These are phyloP conservation scores for Zaprionus inermis DNA, from an alignment of 1,140 invertebrate species.

Conservation along the genomic window DNA sequence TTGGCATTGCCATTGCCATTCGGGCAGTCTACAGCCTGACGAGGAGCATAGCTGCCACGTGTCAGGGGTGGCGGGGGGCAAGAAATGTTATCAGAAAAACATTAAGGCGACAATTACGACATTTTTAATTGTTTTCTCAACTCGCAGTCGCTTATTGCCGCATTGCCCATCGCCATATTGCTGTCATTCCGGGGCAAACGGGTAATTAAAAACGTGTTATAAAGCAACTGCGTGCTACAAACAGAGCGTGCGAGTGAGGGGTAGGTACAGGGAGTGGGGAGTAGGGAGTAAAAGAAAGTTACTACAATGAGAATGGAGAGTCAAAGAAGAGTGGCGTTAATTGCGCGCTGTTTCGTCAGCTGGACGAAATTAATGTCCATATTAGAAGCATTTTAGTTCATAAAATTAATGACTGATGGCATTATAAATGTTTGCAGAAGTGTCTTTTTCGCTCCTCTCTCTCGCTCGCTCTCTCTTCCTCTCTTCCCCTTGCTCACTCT, in stretches of 20 bases:
- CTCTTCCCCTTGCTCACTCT: background rate
- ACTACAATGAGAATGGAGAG: background rate
- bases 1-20: constrained; percentile 28
- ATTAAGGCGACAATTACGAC: constrained; percentile 79
- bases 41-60: constrained; percentile 43
- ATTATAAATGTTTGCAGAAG: constrained; percentile 53
- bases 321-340: constrained; percentile 53
- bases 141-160: constrained; percentile 56
- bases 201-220: constrained; percentile 79
- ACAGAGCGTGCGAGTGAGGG: background rate
- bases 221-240: constrained; percentile 37
- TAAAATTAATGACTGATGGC: constrained; percentile 71
- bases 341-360: constrained; percentile 48
- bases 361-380: constrained; percentile 63
- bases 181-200: constrained; percentile 52
- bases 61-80: constrained; percentile 31
- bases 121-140: constrained; percentile 76
- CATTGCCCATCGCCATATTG: constrained; percentile 38
- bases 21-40: no score
- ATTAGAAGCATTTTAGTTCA: constrained; percentile 58
- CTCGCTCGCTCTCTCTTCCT: background rate
- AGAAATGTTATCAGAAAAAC: constrained; percentile 78
- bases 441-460: background rate
- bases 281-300: background rate
- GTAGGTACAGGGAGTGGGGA: background rate